Evolutionary conservation across 2,113 vertebrate genomes (phyloP).

Genomic region (Dipodomys ordii): DNA sequence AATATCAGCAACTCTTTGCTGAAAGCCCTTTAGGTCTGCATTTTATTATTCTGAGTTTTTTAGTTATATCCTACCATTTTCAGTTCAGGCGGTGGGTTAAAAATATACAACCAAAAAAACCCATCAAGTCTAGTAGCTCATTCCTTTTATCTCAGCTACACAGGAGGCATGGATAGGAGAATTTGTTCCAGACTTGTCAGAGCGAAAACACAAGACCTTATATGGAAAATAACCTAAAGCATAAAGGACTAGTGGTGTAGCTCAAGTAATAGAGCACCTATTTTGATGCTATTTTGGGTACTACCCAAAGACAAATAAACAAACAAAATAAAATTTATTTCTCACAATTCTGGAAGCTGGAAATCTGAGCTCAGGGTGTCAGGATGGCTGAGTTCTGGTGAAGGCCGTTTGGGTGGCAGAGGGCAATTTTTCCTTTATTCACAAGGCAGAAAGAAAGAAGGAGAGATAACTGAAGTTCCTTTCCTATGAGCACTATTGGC

Average conservation of each 20-base stretch:
- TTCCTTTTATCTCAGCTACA: too few species aligned
- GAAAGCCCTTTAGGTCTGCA: neutral
- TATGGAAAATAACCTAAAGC: too few species aligned
- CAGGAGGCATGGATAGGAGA: too few species aligned
- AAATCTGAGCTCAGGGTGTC: neutral
- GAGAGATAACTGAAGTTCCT: neutral
- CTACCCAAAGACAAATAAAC: too few species aligned
- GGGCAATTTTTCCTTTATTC: neutral
- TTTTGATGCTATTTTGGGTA: too few species aligned
- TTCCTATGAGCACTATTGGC: neutral
- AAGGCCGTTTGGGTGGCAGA: neutral
- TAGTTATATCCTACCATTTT: neutral
- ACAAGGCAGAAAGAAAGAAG: neutral
- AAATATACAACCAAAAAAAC: neutral
- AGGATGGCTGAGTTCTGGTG: neutral
- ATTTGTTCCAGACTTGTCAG: too few species aligned
- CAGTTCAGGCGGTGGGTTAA: neutral
- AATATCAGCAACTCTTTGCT: neutral
- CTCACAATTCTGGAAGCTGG: neutral
- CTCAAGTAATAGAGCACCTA: too few species aligned
- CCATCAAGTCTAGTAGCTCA: too few species aligned
- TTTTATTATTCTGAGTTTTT: conserved; percentile 12
- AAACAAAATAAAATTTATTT: neutral
- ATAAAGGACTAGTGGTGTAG: too few species aligned
- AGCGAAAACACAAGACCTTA: too few species aligned